Conservation (phyloP, 2,113 vertebrate species). For the Strix uralensis region DNA sequence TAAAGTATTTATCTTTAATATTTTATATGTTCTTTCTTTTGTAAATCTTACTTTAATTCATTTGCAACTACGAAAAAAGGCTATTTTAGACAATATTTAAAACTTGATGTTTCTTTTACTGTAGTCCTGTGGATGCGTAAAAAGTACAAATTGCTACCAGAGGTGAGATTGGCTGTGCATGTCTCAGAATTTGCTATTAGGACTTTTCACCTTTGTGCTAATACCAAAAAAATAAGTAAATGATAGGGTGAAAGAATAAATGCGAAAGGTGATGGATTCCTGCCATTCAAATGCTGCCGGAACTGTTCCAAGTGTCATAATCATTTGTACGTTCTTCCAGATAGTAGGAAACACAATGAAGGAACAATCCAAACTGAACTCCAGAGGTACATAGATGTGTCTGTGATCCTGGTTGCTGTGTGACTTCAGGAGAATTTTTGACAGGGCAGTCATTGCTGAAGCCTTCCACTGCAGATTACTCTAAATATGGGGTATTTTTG, state of each 20-base stretch:
- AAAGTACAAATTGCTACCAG: background rate
- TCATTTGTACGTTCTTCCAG: background rate
- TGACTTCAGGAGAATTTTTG: background rate
- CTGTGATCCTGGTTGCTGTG: background rate
- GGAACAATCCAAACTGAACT: background rate
- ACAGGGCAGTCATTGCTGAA: background rate
- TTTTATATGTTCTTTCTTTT: background rate
- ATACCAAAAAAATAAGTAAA: background rate
- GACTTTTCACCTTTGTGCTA: background rate
- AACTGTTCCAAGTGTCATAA: background rate
- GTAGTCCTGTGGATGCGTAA: background rate
- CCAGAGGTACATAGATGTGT: background rate
- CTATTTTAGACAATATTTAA: background rate
- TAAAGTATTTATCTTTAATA: background rate
- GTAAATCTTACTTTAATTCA: slow-evolving; percentile 1
- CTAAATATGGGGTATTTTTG: background rate
- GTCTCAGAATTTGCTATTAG: background rate
- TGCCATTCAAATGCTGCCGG: background rate
- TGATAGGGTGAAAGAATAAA: background rate
- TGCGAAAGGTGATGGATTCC: background rate
- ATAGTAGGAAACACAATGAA: background rate
- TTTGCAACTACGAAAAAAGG: background rate
- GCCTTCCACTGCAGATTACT: background rate
- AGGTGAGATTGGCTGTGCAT: background rate
- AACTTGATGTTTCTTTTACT: background rate